These are phyloP conservation scores for Gymnoscelis rufifasciata DNA, from an alignment of 2,888 invertebrate species.

Conservation along the genomic window DNA sequence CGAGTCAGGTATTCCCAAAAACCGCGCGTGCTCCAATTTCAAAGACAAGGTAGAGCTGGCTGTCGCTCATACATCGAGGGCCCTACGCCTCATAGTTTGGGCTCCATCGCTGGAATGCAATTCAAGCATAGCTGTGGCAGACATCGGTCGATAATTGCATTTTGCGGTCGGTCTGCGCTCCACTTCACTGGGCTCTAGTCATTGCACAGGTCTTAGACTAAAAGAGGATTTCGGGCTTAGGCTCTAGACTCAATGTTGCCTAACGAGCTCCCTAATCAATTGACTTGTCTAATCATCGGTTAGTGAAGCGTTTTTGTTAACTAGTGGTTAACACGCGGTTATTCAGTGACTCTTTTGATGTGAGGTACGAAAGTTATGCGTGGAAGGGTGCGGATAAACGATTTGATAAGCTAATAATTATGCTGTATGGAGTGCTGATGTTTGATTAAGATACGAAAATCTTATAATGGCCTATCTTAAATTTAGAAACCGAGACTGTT, in stretches of 20 bases:
- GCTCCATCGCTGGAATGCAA: constrained; percentile 63
- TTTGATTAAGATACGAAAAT: no score
- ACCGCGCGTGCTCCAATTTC: constrained; percentile 9
- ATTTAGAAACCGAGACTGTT: no score
- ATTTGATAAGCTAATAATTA: no score
- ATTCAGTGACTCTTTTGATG: no score
- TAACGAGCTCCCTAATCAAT: no score
- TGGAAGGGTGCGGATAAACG: no score
- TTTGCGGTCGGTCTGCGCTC: constrained; percentile 68
- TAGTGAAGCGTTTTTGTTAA: no score
- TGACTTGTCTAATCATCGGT: no score
- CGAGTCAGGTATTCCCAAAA: constrained; percentile 8
- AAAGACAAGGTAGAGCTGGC: constrained; percentile 15
- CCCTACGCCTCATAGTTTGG: constrained; percentile 45
- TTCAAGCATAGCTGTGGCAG: constrained; percentile 66
- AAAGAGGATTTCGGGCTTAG: constrained; percentile 1
- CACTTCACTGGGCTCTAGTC: constrained; percentile 37
- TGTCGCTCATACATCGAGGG: constrained; percentile 33
- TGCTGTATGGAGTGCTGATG: no score
- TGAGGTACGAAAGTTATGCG: no score
- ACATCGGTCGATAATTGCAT: constrained; percentile 75
- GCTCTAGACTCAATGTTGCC: not conserved
- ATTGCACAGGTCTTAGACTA: not conserved
- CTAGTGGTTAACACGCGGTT: no score
- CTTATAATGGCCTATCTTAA: no score